These are phyloP conservation scores for Tetramorium parvispinum DNA, from an alignment of 1,140 invertebrate genomes.

Conservation along the genomic window DNA sequence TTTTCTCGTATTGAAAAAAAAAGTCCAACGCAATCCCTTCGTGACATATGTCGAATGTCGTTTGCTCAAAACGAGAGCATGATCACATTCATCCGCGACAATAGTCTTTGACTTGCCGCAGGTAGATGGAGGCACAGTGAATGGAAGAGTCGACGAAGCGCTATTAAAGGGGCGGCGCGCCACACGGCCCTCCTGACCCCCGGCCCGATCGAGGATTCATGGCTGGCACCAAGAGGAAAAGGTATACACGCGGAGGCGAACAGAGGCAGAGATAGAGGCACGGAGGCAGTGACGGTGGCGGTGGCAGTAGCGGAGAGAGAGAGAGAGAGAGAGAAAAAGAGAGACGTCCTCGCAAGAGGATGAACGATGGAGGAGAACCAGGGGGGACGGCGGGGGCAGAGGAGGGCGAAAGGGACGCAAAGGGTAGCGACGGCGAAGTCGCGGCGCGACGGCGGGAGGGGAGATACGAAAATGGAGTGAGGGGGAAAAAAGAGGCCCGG, in stretches of 20 bases:
- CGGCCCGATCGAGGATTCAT: slow-evolving; percentile 84
- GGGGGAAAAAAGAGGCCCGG: slow-evolving; percentile 74
- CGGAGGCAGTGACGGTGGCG: slow-evolving; percentile 52
- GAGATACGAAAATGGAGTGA: slow-evolving; percentile 78
- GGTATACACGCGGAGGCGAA: slow-evolving; percentile 1
- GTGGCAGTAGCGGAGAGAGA: slow-evolving; percentile 43
- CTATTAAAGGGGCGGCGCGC: slow-evolving; percentile 85
- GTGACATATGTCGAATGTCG: neutral
- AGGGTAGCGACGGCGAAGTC: slow-evolving; percentile 17
- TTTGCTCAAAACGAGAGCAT: neutral
- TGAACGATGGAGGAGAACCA: slow-evolving; percentile 10
- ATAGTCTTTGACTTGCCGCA: slow-evolving; percentile 7
- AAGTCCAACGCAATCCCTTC: neutral
- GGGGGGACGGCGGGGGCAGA: neutral
- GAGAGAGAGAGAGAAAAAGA: slow-evolving; percentile 59
- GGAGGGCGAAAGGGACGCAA: neutral
- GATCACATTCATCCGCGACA: neutral
- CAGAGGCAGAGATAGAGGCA: slow-evolving; percentile 57
- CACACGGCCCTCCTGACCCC: slow-evolving; percentile 69
- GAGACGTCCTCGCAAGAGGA: slow-evolving; percentile 14
- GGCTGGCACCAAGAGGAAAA: slow-evolving; percentile 78
- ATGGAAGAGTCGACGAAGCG: slow-evolving; percentile 80
- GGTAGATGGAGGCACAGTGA: slow-evolving; percentile 82
- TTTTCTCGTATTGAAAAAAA: neutral
- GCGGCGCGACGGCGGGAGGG: slow-evolving; percentile 55